These are phyloP conservation scores for Drosophila serrata DNA, from an alignment of 1,140 invertebrate genomes.

Conservation along the genomic window DNA sequence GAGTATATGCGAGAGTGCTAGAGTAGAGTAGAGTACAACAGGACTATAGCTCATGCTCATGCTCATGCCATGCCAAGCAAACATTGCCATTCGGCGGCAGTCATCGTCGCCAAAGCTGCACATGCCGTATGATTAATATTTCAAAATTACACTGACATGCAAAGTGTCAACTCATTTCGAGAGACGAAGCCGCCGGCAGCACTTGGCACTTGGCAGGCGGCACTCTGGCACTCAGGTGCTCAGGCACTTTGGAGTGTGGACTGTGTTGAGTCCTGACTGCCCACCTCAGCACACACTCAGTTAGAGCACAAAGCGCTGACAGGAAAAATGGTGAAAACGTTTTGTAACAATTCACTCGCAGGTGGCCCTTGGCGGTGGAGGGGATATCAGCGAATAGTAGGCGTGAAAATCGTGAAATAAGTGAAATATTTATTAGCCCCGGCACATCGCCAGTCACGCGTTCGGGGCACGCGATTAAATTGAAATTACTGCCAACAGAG, in stretches of 20 bases:
- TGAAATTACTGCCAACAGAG: slow-evolving; percentile 52
- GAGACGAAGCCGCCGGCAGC: slow-evolving; percentile 48
- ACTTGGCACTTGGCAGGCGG: slow-evolving; percentile 26
- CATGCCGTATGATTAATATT: slow-evolving; percentile 80
- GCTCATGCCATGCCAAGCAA: slow-evolving; percentile 66
- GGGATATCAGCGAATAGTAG: slow-evolving; percentile 56
- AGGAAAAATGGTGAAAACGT: slow-evolving; percentile 77
- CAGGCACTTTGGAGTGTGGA: slow-evolving; percentile 20
- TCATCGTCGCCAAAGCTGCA: slow-evolving; percentile 56
- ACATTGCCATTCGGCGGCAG: slow-evolving; percentile 62
- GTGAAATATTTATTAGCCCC: slow-evolving; percentile 82
- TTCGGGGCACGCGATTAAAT: slow-evolving; percentile 71
- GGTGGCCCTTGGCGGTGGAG: slow-evolving; percentile 13
- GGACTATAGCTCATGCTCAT: slow-evolving; percentile 20
- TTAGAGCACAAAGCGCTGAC: slow-evolving; percentile 67
- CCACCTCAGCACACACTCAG: slow-evolving; percentile 51
- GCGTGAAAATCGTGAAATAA: slow-evolving; percentile 80
- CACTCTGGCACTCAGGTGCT: slow-evolving; percentile 18
- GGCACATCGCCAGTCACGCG: slow-evolving; percentile 72
- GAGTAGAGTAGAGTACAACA: background rate
- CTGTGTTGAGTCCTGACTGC: slow-evolving; percentile 12
- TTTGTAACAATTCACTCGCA: slow-evolving; percentile 77
- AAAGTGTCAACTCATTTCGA: slow-evolving; percentile 81
- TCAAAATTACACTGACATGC: slow-evolving; percentile 83
- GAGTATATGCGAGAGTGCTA: background rate